Evolutionary conservation across 2,888 invertebrate species (phyloP).

Genomic region (Rhyacophila evoluta): DNA sequence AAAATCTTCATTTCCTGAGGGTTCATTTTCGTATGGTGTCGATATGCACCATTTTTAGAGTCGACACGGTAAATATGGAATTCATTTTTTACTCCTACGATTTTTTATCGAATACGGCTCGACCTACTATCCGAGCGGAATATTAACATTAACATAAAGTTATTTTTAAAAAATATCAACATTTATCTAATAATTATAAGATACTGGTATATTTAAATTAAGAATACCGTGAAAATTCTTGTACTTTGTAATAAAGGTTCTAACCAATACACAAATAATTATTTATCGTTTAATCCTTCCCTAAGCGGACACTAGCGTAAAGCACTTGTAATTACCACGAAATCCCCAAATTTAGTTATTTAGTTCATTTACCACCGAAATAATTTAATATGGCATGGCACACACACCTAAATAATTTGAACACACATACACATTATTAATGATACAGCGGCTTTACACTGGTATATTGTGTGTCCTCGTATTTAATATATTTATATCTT

Average conservation of each 20-base stretch:
- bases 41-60: too few species aligned
- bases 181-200: too few species aligned
- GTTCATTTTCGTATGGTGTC: too few species aligned
- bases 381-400: constrained; percentile 41
- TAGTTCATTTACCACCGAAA: constrained; percentile 36
- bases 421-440: constrained; percentile 20
- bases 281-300: not conserved
- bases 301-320: not conserved
- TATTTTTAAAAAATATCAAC: too few species aligned
- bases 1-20: too few species aligned
- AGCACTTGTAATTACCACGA: constrained; percentile 8
- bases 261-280: not conserved
- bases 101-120: too few species aligned
- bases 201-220: not conserved
- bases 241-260: not conserved
- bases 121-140: too few species aligned
- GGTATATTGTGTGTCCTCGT: not conserved
- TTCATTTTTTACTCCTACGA: too few species aligned
- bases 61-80: too few species aligned
- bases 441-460: not conserved
- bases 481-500: constrained; percentile 9
- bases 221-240: not conserved
- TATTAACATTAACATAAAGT: too few species aligned
- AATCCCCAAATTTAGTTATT: constrained; percentile 35
- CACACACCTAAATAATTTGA: constrained; percentile 29